Percentiles rank a stretch among this genome's conserved stretches.
These are phyloP conservation scores for Pachypanchax playfairii DNA, from an alignment of 2,113 vertebrate genomes.

Conservation along the genomic window DNA sequence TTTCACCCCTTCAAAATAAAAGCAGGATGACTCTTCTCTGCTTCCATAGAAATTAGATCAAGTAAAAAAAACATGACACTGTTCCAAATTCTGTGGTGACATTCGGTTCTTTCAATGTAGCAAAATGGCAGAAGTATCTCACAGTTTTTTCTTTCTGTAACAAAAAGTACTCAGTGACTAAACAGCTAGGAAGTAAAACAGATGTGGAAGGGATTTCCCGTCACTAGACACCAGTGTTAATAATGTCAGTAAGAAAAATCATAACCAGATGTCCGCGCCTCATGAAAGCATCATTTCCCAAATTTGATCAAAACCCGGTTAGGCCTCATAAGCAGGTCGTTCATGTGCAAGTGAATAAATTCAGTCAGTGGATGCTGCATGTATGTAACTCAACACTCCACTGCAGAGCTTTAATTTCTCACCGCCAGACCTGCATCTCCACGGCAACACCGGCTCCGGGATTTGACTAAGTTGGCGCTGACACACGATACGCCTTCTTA, in stretches of 20 bases:
- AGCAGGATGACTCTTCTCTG: too few relatives aligned
- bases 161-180: background rate
- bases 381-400: conserved; percentile 66
- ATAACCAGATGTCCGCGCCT: background rate
- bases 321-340: conserved; percentile 2
- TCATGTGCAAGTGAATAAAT: conserved; percentile 2
- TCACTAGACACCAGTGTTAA: background rate
- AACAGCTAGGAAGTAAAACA: background rate
- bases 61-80: too few relatives aligned
- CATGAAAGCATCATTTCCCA: conserved; percentile 3
- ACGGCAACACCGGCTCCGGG: conserved; percentile 40
- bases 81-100: too few relatives aligned
- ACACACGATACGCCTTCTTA: conserved; percentile 34
- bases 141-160: background rate
- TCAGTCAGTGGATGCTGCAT: conserved; percentile 17
- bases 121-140: background rate
- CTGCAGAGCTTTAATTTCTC: conserved; percentile 59
- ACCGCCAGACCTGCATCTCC: conserved; percentile 47
- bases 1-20: too few relatives aligned
- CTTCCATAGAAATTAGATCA: too few relatives aligned
- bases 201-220: background rate
- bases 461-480: conserved; percentile 28
- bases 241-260: background rate
- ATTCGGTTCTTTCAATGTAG: too few relatives aligned
- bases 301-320: conserved; percentile 2